These are phyloP conservation scores for Melinaea menophilus DNA, from an alignment of 2,888 invertebrate species.

Conservation along the genomic window DNA sequence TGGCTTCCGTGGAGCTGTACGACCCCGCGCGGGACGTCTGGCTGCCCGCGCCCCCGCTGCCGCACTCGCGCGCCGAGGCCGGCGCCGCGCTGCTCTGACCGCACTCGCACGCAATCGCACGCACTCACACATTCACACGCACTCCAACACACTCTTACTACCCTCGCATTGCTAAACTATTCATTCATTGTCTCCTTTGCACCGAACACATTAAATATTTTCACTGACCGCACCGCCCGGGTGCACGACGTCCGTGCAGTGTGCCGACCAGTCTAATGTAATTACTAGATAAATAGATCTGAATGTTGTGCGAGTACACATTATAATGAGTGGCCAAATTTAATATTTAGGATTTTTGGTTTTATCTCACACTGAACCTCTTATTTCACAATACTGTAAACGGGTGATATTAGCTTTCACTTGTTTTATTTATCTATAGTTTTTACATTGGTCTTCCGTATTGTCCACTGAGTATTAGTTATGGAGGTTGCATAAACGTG, in stretches of 20 bases:
- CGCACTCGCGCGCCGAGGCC: slow-evolving; percentile 91
- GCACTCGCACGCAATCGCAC: slow-evolving; percentile 3
- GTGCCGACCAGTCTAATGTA: neutral
- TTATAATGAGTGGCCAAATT: slow-evolving; percentile 3
- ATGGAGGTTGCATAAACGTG: neutral
- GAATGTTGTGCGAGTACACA: slow-evolving; percentile 1
- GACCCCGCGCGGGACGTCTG: slow-evolving; percentile 88
- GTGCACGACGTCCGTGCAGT: neutral
- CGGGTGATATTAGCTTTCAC: neutral
- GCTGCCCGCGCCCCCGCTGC: slow-evolving; percentile 87
- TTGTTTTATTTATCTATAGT: neutral
- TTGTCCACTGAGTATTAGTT: neutral
- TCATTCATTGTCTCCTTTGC: neutral
- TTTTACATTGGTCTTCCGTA: neutral
- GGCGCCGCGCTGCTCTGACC: slow-evolving; percentile 88
- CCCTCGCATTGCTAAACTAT: too few relatives aligned
- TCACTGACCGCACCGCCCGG: neutral
- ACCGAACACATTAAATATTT: neutral
- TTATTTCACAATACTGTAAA: neutral
- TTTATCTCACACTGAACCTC: neutral
- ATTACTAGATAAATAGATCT: neutral
- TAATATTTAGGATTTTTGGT: neutral
- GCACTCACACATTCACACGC: neutral
- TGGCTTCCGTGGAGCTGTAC: slow-evolving; percentile 90
- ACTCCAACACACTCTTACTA: neutral